Conservation (phyloP, 2,888 invertebrate species). For the Orthosia cruda region DNA sequence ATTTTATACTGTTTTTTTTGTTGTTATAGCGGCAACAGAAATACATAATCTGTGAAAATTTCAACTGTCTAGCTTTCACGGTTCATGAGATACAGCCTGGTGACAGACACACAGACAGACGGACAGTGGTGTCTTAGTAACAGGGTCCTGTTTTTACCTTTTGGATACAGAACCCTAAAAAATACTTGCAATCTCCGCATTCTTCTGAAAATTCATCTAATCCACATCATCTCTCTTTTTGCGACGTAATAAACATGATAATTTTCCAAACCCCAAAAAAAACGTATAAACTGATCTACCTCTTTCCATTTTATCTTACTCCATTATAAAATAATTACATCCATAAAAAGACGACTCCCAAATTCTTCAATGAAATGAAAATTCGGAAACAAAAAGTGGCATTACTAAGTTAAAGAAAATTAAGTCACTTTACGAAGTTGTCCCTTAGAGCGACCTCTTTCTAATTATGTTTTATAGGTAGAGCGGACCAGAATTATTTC, state of each 20-base stretch:
- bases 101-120: too few species aligned
- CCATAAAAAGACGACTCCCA: conserved; percentile 8
- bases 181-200: too few species aligned
- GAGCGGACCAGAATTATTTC: conserved; percentile 60
- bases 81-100: too few species aligned
- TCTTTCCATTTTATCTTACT: neutral
- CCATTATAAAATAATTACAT: conserved; percentile 41
- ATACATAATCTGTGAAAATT: too few species aligned
- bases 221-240: neutral
- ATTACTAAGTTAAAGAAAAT: conserved; percentile 71
- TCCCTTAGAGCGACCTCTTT: conserved; percentile 66
- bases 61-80: too few species aligned
- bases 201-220: neutral
- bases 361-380: conserved; percentile 59
- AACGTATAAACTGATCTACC: neutral
- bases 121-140: too few species aligned
- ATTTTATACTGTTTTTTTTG: too few species aligned
- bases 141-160: too few species aligned
- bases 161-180: too few species aligned
- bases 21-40: too few species aligned
- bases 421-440: conserved; percentile 75
- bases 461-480: conserved; percentile 79
- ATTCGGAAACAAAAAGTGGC: conserved; percentile 63
- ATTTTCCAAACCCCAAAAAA: neutral
- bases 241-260: neutral